Conservation (phyloP, 1,140 invertebrate genomes). For the Panonychus citri region DNA sequence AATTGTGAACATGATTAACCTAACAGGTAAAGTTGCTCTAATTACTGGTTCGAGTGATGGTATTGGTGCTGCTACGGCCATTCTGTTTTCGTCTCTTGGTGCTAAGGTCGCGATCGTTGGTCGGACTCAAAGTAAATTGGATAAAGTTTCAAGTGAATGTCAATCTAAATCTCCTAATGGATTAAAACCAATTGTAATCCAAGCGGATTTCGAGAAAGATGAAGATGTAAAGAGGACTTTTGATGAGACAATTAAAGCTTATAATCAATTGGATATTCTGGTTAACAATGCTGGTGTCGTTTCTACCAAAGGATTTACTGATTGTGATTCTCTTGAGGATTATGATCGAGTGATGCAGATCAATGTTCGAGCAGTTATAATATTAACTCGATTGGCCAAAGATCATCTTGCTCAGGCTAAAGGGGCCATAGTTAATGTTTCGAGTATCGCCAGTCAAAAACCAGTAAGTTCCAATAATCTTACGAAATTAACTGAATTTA, state of each 20-base stretch:
- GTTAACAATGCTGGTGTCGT: constrained; percentile 35
- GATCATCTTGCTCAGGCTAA: constrained; percentile 55
- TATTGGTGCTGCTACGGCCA: constrained; percentile 53
- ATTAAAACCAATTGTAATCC: constrained; percentile 20
- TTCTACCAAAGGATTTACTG: constrained; percentile 49
- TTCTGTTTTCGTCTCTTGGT: constrained; percentile 42
- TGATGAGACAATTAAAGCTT: constrained; percentile 44
- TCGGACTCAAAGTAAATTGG: constrained; percentile 39
- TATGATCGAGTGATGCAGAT: constrained; percentile 33
- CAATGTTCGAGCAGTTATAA: constrained; percentile 35
- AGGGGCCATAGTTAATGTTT: constrained; percentile 65
- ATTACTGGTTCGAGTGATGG: constrained; percentile 41
- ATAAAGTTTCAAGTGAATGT: constrained; percentile 38
- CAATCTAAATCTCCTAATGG: neutral
- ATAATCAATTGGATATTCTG: constrained; percentile 73
- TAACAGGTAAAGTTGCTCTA: no score
- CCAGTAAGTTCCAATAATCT: neutral
- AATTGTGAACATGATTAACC: no score
- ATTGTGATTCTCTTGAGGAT: constrained; percentile 34
- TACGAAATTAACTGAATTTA: neutral
- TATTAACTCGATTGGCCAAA: constrained; percentile 54
- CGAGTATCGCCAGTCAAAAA: constrained; percentile 57
- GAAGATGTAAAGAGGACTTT: constrained; percentile 54
- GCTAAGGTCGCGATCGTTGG: constrained; percentile 45
- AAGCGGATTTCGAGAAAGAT: constrained; percentile 61